These are phyloP conservation scores for Amphibalanus amphitrite DNA, from an alignment of 1,140 invertebrate genomes.

Conservation along the genomic window DNA sequence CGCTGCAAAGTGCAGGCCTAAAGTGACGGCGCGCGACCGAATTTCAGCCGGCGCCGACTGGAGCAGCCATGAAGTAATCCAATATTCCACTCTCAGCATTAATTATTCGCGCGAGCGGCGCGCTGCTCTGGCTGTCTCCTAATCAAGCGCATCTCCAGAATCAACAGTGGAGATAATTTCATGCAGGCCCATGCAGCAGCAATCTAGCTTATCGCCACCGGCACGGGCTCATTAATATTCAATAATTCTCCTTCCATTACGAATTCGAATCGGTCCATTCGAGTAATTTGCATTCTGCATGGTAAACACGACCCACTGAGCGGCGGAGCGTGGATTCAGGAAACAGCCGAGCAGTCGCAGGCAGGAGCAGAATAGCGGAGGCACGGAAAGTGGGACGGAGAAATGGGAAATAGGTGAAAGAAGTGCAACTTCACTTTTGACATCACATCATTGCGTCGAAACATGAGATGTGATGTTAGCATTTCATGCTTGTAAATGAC, in stretches of 20 bases:
- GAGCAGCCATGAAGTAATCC: neutral
- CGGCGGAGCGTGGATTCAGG: neutral
- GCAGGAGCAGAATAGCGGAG: neutral
- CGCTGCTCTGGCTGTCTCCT: neutral
- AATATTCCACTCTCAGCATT: constrained; percentile 1
- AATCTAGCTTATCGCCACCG: neutral
- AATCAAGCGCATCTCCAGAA: neutral
- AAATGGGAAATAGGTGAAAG: neutral
- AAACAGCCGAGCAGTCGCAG: neutral
- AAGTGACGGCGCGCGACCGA: neutral
- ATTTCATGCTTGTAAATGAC: no score
- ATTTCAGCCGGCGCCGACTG: neutral
- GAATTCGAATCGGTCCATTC: constrained; percentile 1
- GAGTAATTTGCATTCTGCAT: neutral
- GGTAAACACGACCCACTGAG: neutral
- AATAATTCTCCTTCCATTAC: constrained; percentile 2
- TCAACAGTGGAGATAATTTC: constrained; percentile 1
- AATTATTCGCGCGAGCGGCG: neutral
- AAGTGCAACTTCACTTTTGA: no score
- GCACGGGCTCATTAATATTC: neutral
- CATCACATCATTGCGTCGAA: no score
- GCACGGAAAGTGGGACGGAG: neutral
- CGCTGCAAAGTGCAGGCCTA: neutral
- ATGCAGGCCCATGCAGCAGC: constrained; percentile 1
- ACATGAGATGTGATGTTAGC: no score